phyloP scores from a whole-genome alignment of 2,113 vertebrate genomes.

The Melanerpes aurifrons region DNA sequence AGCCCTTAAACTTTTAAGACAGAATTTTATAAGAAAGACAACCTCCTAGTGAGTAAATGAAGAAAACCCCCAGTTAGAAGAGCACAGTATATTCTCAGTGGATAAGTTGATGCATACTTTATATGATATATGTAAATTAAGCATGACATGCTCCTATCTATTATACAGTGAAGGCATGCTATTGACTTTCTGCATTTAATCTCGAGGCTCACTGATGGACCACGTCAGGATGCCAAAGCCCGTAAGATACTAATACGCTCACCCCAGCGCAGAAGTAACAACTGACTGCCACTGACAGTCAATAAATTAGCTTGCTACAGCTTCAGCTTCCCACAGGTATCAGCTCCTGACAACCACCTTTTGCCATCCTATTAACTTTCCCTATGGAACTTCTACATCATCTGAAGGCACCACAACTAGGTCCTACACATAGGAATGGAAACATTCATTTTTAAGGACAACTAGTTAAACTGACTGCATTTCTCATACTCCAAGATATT shows the following conservation, averaged over 20 bases:
- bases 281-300: neutral
- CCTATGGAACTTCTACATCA: neutral
- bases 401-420: neutral
- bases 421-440: neutral
- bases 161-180: neutral
- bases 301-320: neutral
- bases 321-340: neutral
- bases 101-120: neutral
- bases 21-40: neutral
- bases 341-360: neutral
- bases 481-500: neutral
- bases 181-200: neutral
- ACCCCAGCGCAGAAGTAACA: neutral
- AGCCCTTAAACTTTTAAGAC: neutral
- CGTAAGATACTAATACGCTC: neutral
- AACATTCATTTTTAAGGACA: neutral
- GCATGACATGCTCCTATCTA: neutral
- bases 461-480: neutral
- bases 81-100: neutral
- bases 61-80: neutral
- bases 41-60: neutral
- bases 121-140: fast-evolving
- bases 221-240: neutral
- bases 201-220: neutral
- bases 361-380: neutral